phyloP scores from a whole-genome alignment of 1,140 invertebrate genomes.

The Lamellibrachia luymesi region DNA sequence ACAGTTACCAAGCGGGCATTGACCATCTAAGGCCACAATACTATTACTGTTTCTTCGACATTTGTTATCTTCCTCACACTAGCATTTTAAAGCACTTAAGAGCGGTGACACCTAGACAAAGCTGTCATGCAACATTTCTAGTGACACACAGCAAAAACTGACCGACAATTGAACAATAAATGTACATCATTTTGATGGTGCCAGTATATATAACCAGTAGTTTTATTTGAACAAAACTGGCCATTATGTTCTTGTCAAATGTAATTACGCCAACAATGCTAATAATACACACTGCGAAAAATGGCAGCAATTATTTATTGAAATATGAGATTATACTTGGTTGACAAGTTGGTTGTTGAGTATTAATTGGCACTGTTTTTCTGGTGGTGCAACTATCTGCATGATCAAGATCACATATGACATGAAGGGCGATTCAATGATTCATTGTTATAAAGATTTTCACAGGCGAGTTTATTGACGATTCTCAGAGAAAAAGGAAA shows the following conservation, averaged over 20 bases:
- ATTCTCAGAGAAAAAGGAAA: not conserved
- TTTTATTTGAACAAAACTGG: not conserved
- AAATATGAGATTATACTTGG: not conserved
- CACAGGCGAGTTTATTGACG: not conserved
- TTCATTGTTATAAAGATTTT: not conserved
- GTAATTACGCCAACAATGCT: not conserved
- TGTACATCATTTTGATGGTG: not conserved
- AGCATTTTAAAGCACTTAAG: not conserved
- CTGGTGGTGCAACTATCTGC: not conserved
- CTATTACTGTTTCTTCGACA: not conserved
- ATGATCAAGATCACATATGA: not conserved
- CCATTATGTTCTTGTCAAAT: not conserved
- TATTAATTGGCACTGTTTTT: not conserved
- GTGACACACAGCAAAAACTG: not conserved
- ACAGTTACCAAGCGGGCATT: not conserved
- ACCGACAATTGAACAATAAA: not conserved
- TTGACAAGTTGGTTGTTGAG: not conserved
- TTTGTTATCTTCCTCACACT: not conserved
- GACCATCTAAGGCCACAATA: not conserved
- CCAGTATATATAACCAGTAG: not conserved
- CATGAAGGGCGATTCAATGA: not conserved
- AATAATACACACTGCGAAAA: not conserved
- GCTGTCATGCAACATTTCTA: not conserved
- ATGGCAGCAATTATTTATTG: not conserved
- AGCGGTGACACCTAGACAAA: not conserved